A percentile compares a stretch with the other conserved stretches of the same genome.
These are phyloP conservation scores for Myotis planiceps DNA, from an alignment of 2,797 vertebrate species.

Conservation along the genomic window DNA sequence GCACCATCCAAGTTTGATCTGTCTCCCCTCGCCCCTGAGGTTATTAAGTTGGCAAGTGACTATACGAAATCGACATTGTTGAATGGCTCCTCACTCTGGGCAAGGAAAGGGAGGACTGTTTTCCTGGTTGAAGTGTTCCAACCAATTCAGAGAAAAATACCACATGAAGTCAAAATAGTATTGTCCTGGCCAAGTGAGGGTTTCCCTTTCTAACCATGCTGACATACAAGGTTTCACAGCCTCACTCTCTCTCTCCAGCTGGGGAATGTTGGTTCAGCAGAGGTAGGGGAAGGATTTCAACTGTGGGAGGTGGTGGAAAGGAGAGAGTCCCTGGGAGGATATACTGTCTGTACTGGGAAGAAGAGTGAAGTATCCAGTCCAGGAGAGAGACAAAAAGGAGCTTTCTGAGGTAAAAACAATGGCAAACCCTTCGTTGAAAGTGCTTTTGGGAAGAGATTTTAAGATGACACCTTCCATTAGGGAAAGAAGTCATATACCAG, in stretches of 20 bases:
- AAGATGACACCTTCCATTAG: not conserved
- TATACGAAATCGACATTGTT: slow-evolving; percentile 44
- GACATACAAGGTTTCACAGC: slow-evolving; percentile 48
- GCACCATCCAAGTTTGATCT: not conserved
- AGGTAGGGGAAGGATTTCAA: not conserved
- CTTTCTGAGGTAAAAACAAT: not conserved
- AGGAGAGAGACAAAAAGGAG: not conserved
- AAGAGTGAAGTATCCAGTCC: not conserved
- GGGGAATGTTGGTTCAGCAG: not conserved
- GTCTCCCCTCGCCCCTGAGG: slow-evolving; percentile 20
- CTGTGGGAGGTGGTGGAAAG: not conserved
- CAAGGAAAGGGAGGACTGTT: slow-evolving; percentile 56
- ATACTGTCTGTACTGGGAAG: not conserved
- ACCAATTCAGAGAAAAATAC: slow-evolving; percentile 73
- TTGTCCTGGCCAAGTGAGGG: slow-evolving; percentile 44
- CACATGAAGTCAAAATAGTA: slow-evolving; percentile 65
- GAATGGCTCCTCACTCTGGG: slow-evolving; percentile 57
- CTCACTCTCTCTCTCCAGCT: not conserved
- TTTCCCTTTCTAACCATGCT: slow-evolving; percentile 60
- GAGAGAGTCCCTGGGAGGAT: not conserved
- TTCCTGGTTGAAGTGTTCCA: slow-evolving; percentile 60
- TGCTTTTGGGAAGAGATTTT: slow-evolving; percentile 25
- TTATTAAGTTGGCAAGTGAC: slow-evolving; percentile 59
- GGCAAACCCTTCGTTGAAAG: not conserved
- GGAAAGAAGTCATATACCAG: not conserved